These are phyloP conservation scores for Chlorodrepanis virens DNA, from an alignment of 2,113 vertebrate species.

Conservation along the genomic window DNA sequence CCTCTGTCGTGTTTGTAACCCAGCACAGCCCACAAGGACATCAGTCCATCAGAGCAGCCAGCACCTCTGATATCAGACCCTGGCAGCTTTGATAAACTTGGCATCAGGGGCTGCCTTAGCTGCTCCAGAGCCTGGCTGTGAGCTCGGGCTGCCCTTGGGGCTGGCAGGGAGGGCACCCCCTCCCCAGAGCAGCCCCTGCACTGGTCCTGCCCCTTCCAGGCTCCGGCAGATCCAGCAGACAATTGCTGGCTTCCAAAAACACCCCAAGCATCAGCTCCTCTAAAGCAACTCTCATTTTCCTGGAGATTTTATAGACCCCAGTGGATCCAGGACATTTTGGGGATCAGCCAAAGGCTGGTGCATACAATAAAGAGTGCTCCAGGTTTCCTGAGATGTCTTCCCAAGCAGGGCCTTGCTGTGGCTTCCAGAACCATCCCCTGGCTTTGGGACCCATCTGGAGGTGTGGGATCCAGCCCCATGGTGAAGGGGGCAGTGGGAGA, in stretches of 20 bases:
- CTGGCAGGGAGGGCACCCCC: neutral
- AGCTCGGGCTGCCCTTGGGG: neutral
- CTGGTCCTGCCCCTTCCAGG: neutral
- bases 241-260: neutral
- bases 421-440: neutral
- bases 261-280: neutral
- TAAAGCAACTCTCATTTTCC: neutral
- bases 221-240: neutral
- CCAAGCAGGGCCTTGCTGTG: neutral
- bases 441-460: neutral
- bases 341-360: neutral
- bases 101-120: neutral
- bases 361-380: neutral
- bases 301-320: neutral
- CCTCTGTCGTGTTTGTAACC: fast-evolving
- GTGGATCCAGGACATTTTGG: neutral
- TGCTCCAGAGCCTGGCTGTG: neutral
- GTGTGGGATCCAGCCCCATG: neutral
- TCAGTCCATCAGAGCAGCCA: neutral
- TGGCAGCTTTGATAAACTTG: neutral
- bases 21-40: neutral
- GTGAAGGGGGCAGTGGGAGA: neutral
- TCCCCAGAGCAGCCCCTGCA: neutral
- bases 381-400: neutral
- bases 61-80: neutral